Evolutionary conservation across 1,140 invertebrate genomes (phyloP).

Genomic region (Halesus radiatus): DNA sequence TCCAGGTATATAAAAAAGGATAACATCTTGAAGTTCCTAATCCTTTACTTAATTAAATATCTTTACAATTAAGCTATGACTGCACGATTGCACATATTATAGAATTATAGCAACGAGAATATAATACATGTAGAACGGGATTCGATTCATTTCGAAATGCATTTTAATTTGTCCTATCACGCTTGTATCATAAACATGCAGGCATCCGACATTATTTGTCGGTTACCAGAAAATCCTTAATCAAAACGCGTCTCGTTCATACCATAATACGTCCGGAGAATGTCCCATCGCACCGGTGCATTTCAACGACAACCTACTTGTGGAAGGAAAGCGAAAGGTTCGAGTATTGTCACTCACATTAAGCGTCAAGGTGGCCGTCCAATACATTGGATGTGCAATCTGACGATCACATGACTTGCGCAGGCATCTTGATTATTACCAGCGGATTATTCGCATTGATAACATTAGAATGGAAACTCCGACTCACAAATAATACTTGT

Average conservation of each 20-base stretch:
- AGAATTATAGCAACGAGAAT: no score
- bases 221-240: conserved; percentile 13
- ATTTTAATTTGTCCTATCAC: conserved; percentile 20
- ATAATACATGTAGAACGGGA: no score
- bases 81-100: no score
- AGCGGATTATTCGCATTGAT: neutral
- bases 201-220: no score
- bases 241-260: conserved; percentile 25
- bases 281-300: neutral
- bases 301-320: neutral
- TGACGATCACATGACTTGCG: neutral
- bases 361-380: conserved; percentile 6
- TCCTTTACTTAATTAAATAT: no score
- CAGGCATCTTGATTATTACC: neutral
- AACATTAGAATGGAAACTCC: conserved; percentile 23
- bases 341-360: conserved; percentile 2
- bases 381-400: conserved; percentile 12
- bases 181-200: conserved; percentile 6
- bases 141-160: neutral
- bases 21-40: no score
- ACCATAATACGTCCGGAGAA: conserved; percentile 29
- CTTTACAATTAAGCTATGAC: no score
- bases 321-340: conserved; percentile 39
- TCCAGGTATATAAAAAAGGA: no score
- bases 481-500: neutral